Percentiles rank a stretch among this genome's conserved stretches.
phyloP scores from a whole-genome alignment of 1,140 invertebrate genomes.

The Spodoptera frugiperda region DNA sequence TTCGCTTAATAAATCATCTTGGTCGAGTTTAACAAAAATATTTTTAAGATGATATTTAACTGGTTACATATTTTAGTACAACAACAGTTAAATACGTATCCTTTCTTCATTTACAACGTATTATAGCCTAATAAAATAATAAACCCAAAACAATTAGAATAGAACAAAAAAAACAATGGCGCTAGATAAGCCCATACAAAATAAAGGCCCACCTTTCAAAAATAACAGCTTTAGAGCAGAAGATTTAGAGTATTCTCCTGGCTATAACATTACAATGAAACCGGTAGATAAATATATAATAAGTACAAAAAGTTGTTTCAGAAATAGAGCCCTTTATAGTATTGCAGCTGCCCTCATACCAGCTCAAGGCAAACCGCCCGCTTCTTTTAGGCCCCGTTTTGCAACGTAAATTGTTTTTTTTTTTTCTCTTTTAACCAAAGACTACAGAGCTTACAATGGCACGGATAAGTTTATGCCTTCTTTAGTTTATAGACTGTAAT shows the following conservation, averaged over 20 bases:
- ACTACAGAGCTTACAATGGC: slow-evolving; percentile 56
- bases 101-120: too few relatives aligned
- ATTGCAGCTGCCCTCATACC: slow-evolving; percentile 69
- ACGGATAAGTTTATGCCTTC: slow-evolving; percentile 34
- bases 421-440: slow-evolving; percentile 56
- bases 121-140: too few relatives aligned
- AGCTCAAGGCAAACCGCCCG: slow-evolving; percentile 78
- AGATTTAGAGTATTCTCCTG: slow-evolving; percentile 3
- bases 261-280: slow-evolving; percentile 61
- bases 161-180: too few relatives aligned
- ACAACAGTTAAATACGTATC: too few relatives aligned
- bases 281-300: slow-evolving; percentile 73
- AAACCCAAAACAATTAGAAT: too few relatives aligned
- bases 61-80: too few relatives aligned
- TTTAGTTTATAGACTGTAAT: slow-evolving; percentile 40
- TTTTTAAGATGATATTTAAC: too few relatives aligned
- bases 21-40: too few relatives aligned
- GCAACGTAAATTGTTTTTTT: slow-evolving; percentile 74
- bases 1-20: too few relatives aligned
- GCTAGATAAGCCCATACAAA: not conserved
- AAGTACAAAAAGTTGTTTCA: slow-evolving; percentile 78
- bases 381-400: slow-evolving; percentile 75
- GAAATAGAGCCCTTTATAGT: slow-evolving; percentile 73
- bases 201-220: not conserved
- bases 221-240: not conserved